phyloP scores from a whole-genome alignment of 1,140 invertebrate species.

The Camponotus pennsylvanicus region DNA sequence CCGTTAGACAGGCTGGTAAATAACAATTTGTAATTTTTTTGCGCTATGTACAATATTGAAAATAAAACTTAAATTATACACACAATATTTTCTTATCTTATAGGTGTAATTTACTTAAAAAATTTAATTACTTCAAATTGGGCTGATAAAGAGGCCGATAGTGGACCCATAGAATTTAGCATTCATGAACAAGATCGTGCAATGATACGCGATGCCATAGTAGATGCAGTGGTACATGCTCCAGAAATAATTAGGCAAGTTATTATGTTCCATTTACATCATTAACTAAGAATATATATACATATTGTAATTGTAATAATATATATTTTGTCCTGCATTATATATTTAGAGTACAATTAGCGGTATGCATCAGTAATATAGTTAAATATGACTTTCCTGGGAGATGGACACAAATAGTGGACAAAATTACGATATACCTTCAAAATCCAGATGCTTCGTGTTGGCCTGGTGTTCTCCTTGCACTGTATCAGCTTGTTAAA shows the following conservation, averaged over 20 bases:
- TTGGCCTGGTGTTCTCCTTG: slow-evolving; percentile 97
- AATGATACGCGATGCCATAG: slow-evolving; percentile 96
- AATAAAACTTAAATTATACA: neutral
- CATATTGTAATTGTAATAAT: slow-evolving; percentile 14
- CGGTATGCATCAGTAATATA: slow-evolving; percentile 96
- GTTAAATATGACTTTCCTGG: slow-evolving; percentile 98
- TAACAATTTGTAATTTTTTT: slow-evolving; percentile 26
- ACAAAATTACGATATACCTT: slow-evolving; percentile 95
- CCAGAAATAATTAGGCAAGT: slow-evolving; percentile 94
- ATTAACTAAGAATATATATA: neutral
- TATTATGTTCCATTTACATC: neutral
- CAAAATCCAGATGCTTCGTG: slow-evolving; percentile 93
- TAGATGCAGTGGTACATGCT: slow-evolving; percentile 97
- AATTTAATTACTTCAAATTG: slow-evolving; percentile 96
- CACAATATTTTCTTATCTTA: slow-evolving; percentile 57
- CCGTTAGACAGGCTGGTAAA: slow-evolving; percentile 96
- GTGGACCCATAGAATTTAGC: slow-evolving; percentile 92
- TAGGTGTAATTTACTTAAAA: slow-evolving; percentile 97
- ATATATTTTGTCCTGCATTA: slow-evolving; percentile 54
- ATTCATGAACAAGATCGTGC: slow-evolving; percentile 98
- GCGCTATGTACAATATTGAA: neutral
- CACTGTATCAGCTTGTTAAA: slow-evolving; percentile 98
- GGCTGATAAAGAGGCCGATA: slow-evolving; percentile 94
- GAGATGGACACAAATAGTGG: slow-evolving; percentile 97
- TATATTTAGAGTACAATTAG: slow-evolving; percentile 93